Percentiles rank a stretch among this genome's conserved stretches.
Conservation (phyloP, 2,113 vertebrate genomes). For the Vireo altiloquus region DNA sequence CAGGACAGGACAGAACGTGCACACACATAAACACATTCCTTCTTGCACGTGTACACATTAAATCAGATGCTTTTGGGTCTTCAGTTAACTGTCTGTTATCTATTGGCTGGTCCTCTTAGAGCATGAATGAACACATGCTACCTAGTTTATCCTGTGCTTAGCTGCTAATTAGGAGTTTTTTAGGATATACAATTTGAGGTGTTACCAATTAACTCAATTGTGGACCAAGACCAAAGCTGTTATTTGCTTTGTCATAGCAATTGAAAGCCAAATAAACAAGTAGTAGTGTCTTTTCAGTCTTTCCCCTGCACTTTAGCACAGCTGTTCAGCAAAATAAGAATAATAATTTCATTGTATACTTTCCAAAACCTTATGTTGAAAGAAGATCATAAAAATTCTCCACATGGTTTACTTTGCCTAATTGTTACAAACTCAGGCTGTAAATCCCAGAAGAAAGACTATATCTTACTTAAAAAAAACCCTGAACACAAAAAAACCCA, state of each 20-base stretch:
- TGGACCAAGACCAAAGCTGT: constrained; percentile 53
- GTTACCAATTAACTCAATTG: constrained; percentile 61
- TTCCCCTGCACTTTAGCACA: constrained; percentile 15
- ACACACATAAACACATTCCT: fast-evolving
- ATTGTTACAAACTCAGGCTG: constrained; percentile 26
- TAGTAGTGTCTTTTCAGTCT: constrained; percentile 3
- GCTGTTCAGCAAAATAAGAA: constrained; percentile 70
- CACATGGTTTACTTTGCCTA: constrained; percentile 33
- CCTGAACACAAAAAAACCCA: background rate
- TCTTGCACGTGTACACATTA: background rate
- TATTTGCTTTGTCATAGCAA: constrained; percentile 55
- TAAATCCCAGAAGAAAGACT: constrained; percentile 9
- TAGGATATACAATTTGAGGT: constrained; percentile 33
- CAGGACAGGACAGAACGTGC: fast-evolving
- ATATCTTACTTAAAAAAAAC: background rate
- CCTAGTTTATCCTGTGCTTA: constrained; percentile 19
- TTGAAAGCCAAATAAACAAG: constrained; percentile 58
- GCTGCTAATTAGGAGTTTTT: constrained; percentile 28
- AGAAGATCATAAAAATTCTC: constrained; percentile 48
- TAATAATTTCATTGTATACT: constrained; percentile 70
- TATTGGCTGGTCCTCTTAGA: background rate
- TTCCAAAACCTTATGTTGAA: constrained; percentile 62
- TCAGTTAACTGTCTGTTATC: background rate
- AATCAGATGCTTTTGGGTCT: background rate
- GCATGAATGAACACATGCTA: background rate